Percentiles rank a stretch among this genome's conserved stretches.
These are phyloP conservation scores for Tokudaia tokunoshimensis DNA, from an alignment of 2,797 vertebrate species.

Conservation along the genomic window DNA sequence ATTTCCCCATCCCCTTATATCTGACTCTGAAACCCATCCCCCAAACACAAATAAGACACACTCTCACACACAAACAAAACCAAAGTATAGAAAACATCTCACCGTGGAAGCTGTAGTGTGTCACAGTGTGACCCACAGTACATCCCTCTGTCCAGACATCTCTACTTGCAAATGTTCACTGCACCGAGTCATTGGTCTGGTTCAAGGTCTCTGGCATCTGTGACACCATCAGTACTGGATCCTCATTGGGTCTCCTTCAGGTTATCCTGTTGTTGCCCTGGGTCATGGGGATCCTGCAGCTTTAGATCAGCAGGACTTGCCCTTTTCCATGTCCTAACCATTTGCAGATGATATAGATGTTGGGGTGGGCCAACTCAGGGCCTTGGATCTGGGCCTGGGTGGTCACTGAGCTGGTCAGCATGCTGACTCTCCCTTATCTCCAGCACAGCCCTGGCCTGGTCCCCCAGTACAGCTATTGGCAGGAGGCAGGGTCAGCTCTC, in stretches of 20 bases:
- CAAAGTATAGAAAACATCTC: neutral
- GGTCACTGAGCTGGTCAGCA: too few relatives aligned
- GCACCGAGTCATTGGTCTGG: neutral
- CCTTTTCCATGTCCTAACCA: neutral
- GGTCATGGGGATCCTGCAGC: neutral
- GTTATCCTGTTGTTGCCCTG: neutral
- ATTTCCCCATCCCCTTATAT: neutral
- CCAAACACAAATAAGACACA: neutral
- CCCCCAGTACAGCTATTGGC: too few relatives aligned
- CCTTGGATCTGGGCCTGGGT: too few relatives aligned
- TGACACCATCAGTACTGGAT: neutral
- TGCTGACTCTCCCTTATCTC: too few relatives aligned
- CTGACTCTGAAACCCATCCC: neutral
- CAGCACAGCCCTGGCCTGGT: too few relatives aligned
- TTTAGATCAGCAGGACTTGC: neutral
- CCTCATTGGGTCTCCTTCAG: neutral
- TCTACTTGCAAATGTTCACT: neutral
- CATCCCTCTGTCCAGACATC: neutral
- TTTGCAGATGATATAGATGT: too few relatives aligned
- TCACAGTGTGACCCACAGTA: neutral
- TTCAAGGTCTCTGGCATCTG: neutral
- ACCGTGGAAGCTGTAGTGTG: neutral
- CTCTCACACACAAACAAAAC: too few relatives aligned
- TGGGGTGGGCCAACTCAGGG: too few relatives aligned
- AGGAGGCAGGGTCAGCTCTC: too few relatives aligned